Percentiles rank a stretch among this genome's conserved stretches.
Evolutionary conservation across 2,888 invertebrate genomes (phyloP).

Genomic region (Allolobophora icterica): DNA sequence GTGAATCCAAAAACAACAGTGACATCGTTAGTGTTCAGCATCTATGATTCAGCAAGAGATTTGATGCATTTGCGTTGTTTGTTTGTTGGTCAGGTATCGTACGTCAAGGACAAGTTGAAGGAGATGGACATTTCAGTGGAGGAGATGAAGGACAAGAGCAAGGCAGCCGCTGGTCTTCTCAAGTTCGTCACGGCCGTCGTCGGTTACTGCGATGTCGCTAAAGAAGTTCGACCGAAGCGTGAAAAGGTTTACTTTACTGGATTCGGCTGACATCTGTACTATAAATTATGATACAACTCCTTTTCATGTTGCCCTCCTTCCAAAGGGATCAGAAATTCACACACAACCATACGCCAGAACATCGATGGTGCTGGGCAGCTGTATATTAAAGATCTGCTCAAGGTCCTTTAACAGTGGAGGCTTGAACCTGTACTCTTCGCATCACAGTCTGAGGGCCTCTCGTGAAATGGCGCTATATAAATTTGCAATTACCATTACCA

Average conservation of each 20-base stretch:
- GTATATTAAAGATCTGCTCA: too few relatives aligned
- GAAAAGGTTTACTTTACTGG: constrained; percentile 69
- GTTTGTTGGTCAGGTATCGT: constrained; percentile 31
- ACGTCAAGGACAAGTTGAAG: constrained; percentile 60
- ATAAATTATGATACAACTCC: not conserved
- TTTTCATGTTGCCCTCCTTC: not conserved
- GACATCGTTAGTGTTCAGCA: too few relatives aligned
- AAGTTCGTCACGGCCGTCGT: constrained; percentile 86
- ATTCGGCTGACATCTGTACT: not conserved
- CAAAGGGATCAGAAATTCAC: not conserved
- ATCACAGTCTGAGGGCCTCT: too few relatives aligned
- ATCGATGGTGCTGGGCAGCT: too few relatives aligned
- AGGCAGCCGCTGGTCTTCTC: constrained; percentile 83
- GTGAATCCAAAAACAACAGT: too few relatives aligned
- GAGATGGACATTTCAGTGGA: constrained; percentile 70
- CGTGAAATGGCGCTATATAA: too few relatives aligned
- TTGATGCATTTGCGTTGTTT: not conserved
- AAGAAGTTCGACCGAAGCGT: constrained; percentile 73
- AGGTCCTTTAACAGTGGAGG: too few relatives aligned
- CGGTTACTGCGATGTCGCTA: constrained; percentile 85
- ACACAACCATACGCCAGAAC: too few relatives aligned
- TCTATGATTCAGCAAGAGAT: not conserved
- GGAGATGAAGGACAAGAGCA: constrained; percentile 82
- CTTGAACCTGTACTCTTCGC: too few relatives aligned
- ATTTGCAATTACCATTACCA: too few relatives aligned